Evolutionary conservation across 2,113 vertebrate species (phyloP), one percentile per base, ranked within the genome.

Genomic region (Prochilodus magdalenae): DNA sequence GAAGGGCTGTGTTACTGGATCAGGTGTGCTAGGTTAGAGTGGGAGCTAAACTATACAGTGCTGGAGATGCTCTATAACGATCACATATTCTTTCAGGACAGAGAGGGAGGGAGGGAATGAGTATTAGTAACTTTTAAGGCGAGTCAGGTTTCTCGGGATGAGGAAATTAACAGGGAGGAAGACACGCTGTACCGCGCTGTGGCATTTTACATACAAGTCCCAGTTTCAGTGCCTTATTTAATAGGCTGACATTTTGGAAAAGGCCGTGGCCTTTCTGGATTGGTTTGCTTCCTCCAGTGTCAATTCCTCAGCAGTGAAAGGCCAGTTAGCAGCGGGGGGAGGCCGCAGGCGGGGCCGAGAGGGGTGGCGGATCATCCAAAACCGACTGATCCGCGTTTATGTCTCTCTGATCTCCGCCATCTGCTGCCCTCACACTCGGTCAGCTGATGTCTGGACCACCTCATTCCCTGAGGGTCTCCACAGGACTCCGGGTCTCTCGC

Each of bases 251-350:
- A 93, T 94, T 94, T 93, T 71, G 84, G 55, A 22, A 94, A 94
- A 94, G 93, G 93, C 90, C 88, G 86, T 83, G 88, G 89, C 93
- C 93, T 94, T 94, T 93, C 70, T 84, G 89, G 87, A 85, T 90
- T 91, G 87, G 84, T 90, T 89, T 81, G 86, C 82, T 88, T 85
- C 83, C 85, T 89, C 84, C 76, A 55, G 83, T 88, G 90, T 91
- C 90, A 90, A 79, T 89, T 89, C 89, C 85, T 89, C 81, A 83
- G 59, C 81, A 36, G 66, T 22, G 55, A 72, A 74, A 83, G 73
- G 73, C 76, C 66, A 80, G 67, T 33, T 62, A 73, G 30, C 71
- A 59, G 84, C 51, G 36, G 67, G 30, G 67, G 26, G 71, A 79
- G 73, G 73, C 65, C 44, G 60, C 47, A 69, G 79, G 40, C 22